Conservation (phyloP, 1,140 invertebrate species). For the Lordiphosa clarofinis region DNA sequence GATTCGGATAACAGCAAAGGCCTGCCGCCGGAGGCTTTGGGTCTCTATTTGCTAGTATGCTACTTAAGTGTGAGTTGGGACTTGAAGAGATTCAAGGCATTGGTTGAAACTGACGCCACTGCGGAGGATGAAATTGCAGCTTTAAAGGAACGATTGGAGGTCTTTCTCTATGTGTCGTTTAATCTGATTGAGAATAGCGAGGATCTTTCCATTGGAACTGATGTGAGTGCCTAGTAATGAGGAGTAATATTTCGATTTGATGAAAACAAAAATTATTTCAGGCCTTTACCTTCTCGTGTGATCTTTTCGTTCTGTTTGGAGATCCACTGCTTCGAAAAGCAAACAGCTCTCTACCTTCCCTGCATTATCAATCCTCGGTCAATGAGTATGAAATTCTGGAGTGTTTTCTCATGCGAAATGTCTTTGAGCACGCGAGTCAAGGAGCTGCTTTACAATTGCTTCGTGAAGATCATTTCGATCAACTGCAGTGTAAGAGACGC, state of each 20-base stretch:
- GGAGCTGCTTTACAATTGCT: not conserved
- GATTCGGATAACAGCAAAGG: not conserved
- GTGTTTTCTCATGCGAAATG: constrained; percentile 7
- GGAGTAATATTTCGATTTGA: not conserved
- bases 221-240: constrained; percentile 9
- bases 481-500: constrained; percentile 19
- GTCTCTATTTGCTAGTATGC: constrained; percentile 21
- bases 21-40: not conserved
- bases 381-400: constrained; percentile 36
- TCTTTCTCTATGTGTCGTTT: constrained; percentile 4
- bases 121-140: constrained; percentile 1
- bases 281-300: constrained; percentile 35
- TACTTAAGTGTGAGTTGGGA: constrained; percentile 35
- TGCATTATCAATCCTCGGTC: constrained; percentile 16
- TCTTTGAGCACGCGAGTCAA: not conserved
- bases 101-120: not conserved
- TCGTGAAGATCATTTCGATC: not conserved
- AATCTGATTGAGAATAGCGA: not conserved
- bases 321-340: not conserved
- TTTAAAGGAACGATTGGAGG: constrained; percentile 14
- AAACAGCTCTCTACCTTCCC: not conserved
- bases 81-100: not conserved
- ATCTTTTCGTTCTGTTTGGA: constrained; percentile 34
- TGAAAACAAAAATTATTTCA: not conserved
- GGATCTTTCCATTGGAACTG: not conserved